Evolutionary conservation across 2,797 vertebrate genomes (phyloP).

Genomic region (Eleutherodactylus coqui): DNA sequence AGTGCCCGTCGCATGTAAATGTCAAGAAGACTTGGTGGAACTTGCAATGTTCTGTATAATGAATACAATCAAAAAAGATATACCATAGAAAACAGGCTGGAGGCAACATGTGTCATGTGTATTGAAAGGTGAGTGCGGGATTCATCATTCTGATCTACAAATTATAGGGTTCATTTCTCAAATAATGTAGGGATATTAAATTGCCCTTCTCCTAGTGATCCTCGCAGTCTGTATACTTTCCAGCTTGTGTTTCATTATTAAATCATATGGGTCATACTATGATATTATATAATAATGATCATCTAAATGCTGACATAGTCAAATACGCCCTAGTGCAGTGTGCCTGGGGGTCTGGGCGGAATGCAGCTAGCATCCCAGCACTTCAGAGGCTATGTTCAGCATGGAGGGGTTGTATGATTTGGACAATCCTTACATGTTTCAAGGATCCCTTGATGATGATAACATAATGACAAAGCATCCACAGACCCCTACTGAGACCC

Average conservation of each 20-base stretch:
- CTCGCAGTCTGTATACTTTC: neutral
- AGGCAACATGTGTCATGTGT: constrained; percentile 10
- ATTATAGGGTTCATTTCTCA: constrained; percentile 13
- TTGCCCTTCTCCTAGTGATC: neutral
- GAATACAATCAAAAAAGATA: neutral
- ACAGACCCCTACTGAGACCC: no score
- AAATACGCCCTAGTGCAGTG: no score
- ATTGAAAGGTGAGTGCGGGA: neutral
- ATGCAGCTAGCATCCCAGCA: no score
- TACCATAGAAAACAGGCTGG: constrained; percentile 1
- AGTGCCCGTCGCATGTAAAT: neutral
- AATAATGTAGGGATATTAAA: neutral
- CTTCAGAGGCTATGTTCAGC: no score
- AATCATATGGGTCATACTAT: neutral
- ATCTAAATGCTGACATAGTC: neutral
- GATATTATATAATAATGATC: neutral
- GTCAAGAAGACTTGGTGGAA: neutral
- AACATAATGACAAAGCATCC: no score
- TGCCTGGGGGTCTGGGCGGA: no score
- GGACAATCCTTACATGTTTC: no score
- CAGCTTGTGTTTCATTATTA: neutral
- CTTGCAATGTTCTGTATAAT: neutral
- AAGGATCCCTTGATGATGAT: no score
- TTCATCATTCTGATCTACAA: constrained; percentile 5
- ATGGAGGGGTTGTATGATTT: no score